These are phyloP conservation scores for Anabas testudineus DNA, from an alignment of 2,797 vertebrate species.

Conservation along the genomic window DNA sequence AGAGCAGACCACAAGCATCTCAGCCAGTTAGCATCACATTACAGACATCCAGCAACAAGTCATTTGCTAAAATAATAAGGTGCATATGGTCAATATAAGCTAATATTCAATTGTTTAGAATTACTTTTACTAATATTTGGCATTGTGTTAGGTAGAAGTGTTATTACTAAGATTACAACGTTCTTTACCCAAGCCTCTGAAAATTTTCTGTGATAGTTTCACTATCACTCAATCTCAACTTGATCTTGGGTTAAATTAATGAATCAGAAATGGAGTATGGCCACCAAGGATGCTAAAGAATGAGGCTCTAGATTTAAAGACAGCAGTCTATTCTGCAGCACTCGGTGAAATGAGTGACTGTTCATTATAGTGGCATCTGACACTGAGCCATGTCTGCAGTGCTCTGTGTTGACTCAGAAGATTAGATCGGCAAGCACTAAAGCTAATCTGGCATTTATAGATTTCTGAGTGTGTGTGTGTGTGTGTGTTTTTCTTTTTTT, in stretches of 20 bases:
- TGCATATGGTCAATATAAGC: background rate
- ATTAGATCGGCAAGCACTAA: constrained; percentile 75
- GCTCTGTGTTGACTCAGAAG: constrained; percentile 79
- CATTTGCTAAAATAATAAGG: too few relatives aligned
- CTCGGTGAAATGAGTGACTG: constrained; percentile 59
- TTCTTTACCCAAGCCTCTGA: background rate
- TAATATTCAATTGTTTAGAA: constrained; percentile 5
- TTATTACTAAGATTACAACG: constrained; percentile 10
- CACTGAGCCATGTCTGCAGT: constrained; percentile 66
- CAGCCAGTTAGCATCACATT: too few relatives aligned
- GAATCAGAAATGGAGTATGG: constrained; percentile 27
- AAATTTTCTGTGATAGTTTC: background rate
- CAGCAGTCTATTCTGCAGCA: constrained; percentile 4
- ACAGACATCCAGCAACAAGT: too few relatives aligned
- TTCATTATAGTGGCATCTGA: constrained; percentile 65
- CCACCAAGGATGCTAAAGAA: constrained; percentile 17
- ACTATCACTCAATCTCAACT: constrained; percentile 1
- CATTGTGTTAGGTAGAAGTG: too few relatives aligned
- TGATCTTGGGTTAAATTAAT: constrained; percentile 16
- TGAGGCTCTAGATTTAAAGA: constrained; percentile 34
- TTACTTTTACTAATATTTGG: too few relatives aligned
- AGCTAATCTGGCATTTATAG: constrained; percentile 79
- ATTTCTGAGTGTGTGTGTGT: constrained; percentile 53
- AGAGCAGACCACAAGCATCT: too few relatives aligned
- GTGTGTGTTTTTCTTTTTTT: background rate